Evolutionary conservation across 2,888 invertebrate genomes (phyloP).

Genomic region (Rotaria macrura): DNA sequence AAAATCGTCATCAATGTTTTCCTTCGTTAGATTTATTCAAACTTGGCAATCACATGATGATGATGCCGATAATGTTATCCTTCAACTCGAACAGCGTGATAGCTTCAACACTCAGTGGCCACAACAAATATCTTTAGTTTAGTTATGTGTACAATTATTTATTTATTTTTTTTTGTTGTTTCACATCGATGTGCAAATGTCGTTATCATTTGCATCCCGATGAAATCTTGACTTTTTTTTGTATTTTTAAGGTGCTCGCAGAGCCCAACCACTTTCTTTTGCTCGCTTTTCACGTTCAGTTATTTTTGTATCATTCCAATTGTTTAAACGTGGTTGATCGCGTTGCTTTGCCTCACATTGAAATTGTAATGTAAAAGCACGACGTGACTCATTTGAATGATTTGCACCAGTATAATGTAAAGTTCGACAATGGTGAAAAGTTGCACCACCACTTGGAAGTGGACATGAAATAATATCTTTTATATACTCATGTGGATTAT

Average conservation of each 20-base stretch:
- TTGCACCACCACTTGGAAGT: not conserved
- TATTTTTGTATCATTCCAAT: not conserved
- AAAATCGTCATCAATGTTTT: not conserved
- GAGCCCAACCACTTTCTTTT: not conserved
- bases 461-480: not conserved
- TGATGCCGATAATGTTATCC: not conserved
- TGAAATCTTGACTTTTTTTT: not conserved
- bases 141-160: not conserved
- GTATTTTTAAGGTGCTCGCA: not conserved
- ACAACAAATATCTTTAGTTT: not conserved
- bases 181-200: too few relatives aligned
- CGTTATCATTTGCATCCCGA: too few relatives aligned
- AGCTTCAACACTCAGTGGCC: not conserved
- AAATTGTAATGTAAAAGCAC: not conserved
- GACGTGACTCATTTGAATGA: not conserved
- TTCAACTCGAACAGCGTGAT: not conserved
- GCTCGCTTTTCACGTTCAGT: conserved; percentile 9
- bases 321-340: not conserved
- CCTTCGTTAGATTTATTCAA: not conserved
- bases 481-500: not conserved
- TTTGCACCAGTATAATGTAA: not conserved
- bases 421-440: conserved; percentile 3
- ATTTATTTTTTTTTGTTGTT: not conserved
- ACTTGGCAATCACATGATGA: not conserved
- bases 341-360: not conserved